A percentile compares a stretch with the other conserved stretches of the same genome.
Conservation (phyloP, 2,797 vertebrate species). For the Mallotus villosus region DNA sequence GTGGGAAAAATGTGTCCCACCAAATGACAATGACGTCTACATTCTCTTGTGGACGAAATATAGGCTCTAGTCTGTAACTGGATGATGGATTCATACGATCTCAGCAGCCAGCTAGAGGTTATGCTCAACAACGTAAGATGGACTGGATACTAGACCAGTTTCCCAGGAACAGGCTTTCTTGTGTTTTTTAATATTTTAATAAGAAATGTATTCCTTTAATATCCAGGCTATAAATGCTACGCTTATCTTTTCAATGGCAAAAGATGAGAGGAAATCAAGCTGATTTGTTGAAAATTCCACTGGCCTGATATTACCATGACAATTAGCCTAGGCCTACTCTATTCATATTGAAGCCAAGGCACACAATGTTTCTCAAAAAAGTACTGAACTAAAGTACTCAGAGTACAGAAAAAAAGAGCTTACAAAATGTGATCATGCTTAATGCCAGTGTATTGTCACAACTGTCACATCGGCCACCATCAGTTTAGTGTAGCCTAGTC, state of each 20-base stretch:
- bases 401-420: background rate
- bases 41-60: background rate
- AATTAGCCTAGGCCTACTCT: background rate
- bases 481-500: no score
- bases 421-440: background rate
- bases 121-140: background rate
- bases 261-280: constrained; percentile 29
- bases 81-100: background rate
- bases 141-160: constrained; percentile 14
- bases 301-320: constrained; percentile 5
- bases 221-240: constrained; percentile 21
- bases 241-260: constrained; percentile 31
- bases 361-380: constrained; percentile 8
- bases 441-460: no score
- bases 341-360: constrained; percentile 14
- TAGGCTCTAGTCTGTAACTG: background rate
- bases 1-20: background rate
- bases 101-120: no score
- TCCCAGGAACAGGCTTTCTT: constrained; percentile 28
- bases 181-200: constrained; percentile 42
- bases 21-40: background rate
- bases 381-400: constrained; percentile 1
- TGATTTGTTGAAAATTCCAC: constrained; percentile 22
- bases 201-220: constrained; percentile 23
- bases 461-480: background rate